Conservation (phyloP, 2,113 vertebrate species). For the Aegypius monachus region DNA sequence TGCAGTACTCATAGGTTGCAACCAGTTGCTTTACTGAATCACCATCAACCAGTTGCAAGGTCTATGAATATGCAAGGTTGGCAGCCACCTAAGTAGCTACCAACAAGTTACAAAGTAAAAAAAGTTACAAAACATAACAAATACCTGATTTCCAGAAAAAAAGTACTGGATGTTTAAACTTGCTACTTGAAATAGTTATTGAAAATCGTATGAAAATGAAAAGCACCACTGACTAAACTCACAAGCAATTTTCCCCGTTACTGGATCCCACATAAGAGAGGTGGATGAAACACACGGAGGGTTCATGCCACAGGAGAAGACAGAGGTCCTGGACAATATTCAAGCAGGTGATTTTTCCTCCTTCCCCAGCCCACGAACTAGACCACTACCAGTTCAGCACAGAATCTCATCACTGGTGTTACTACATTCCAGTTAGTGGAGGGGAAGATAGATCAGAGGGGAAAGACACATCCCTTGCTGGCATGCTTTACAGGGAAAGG, state of each 20-base stretch:
- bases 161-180: not conserved
- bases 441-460: not conserved
- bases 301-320: not conserved
- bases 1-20: accelerated
- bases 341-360: not conserved
- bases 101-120: not conserved
- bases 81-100: not conserved
- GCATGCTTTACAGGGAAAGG: not conserved
- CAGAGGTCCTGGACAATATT: not conserved
- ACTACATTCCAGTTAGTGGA: not conserved
- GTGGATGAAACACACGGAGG: not conserved
- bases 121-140: not conserved
- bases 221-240: not conserved
- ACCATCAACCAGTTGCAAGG: not conserved
- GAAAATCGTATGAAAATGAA: not conserved
- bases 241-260: not conserved
- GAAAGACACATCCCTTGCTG: not conserved
- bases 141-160: not conserved
- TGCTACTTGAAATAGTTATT: not conserved
- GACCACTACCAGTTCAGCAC: not conserved
- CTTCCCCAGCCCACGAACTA: not conserved
- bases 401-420: not conserved
- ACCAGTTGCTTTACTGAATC: not conserved
- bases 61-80: accelerated
- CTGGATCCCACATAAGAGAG: not conserved